phyloP scores from a whole-genome alignment of 2,797 vertebrate species.

The Aeoliscus strigatus region DNA sequence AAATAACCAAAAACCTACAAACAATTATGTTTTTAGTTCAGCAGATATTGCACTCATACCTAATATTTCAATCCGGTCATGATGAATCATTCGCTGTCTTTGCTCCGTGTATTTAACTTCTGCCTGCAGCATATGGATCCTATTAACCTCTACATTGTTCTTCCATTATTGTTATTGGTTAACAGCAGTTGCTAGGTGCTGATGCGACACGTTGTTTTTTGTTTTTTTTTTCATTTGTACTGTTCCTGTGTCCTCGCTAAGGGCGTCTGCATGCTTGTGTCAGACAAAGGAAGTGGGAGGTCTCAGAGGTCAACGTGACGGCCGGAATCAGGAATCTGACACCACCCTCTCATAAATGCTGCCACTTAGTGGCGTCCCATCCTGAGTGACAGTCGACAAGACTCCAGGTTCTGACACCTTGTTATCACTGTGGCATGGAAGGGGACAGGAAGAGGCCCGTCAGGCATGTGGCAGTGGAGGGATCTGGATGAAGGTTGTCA shows the following conservation, averaged over 20 bases:
- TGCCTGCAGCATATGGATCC: constrained; percentile 24
- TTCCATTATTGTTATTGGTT: constrained; percentile 63
- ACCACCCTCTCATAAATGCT: constrained; percentile 70
- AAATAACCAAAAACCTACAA: no score
- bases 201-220: constrained; percentile 65
- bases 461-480: constrained; percentile 68
- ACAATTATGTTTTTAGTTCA: no score
- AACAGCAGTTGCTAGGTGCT: constrained; percentile 57
- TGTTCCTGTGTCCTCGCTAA: constrained; percentile 57
- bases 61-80: no score
- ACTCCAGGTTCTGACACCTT: constrained; percentile 76
- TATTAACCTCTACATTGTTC: constrained; percentile 45
- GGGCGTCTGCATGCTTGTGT: constrained; percentile 42
- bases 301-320: constrained; percentile 57
- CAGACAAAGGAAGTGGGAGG: constrained; percentile 61
- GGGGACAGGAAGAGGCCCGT: constrained; percentile 61
- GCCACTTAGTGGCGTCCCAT: constrained; percentile 73
- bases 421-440: constrained; percentile 70
- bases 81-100: no score
- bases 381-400: constrained; percentile 74
- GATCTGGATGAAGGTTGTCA: constrained; percentile 53
- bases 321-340: constrained; percentile 80
- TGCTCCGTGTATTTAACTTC: constrained; percentile 32
- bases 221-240: constrained; percentile 64
- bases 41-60: no score